Conservation (phyloP, 2,797 vertebrate species). For the Prunella strophiata region DNA sequence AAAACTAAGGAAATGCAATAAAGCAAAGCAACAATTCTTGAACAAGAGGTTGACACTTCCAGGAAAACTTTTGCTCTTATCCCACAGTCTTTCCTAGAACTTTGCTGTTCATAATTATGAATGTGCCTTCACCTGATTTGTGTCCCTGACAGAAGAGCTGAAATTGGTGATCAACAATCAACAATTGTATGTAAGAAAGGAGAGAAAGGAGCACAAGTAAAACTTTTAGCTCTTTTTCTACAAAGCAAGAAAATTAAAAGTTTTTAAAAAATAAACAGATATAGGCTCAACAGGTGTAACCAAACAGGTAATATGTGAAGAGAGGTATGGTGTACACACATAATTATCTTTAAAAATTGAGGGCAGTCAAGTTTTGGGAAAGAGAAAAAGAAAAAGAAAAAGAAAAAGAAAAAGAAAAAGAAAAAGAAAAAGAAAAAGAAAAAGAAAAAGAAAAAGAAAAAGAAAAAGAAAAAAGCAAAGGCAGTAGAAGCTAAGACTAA, state of each 20-base stretch:
- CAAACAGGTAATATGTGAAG: not conserved
- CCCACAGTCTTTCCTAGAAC: not conserved
- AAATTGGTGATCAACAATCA: not conserved
- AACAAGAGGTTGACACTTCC: not conserved
- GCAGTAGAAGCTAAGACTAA: not conserved
- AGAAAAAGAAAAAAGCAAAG: not conserved
- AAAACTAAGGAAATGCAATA: not conserved
- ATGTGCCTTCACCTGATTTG: not conserved
- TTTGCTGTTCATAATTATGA: not conserved
- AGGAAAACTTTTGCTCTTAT: not conserved
- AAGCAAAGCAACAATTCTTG: not conserved
- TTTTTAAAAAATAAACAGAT: not conserved
- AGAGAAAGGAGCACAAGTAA: not conserved
- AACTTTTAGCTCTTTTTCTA: not conserved
- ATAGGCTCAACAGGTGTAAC: not conserved
- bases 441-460: fast-evolving
- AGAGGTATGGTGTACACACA: not conserved
- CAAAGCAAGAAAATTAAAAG: not conserved
- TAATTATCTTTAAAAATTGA: not conserved
- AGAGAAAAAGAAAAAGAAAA: not conserved
- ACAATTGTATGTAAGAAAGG: not conserved
- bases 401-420: too few species aligned
- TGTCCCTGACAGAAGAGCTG: not conserved
- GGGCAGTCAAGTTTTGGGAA: not conserved
- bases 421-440: too few species aligned